A percentile compares a stretch with the other conserved stretches of the same genome.
These are phyloP conservation scores for Buteo buteo DNA, from an alignment of 2,113 vertebrate species.

Conservation along the genomic window DNA sequence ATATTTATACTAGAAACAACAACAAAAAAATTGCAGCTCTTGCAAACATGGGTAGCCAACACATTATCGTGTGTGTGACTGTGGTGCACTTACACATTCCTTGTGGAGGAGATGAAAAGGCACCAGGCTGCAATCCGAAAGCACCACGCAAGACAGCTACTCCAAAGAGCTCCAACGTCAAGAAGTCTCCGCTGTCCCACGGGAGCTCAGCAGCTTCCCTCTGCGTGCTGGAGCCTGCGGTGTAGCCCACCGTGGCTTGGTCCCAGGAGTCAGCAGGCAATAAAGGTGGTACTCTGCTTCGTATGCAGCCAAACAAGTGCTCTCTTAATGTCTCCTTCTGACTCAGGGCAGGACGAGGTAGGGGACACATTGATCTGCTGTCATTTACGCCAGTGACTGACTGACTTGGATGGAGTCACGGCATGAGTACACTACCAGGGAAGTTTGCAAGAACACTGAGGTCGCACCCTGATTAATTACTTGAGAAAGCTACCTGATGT, in stretches of 20 bases:
- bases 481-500: neutral
- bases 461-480: neutral
- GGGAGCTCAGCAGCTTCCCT: neutral
- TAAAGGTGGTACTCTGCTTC: neutral
- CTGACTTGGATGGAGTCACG: accelerated
- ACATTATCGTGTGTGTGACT: constrained; percentile 18
- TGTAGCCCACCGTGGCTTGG: neutral
- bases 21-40: constrained; percentile 59
- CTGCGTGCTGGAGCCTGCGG: neutral
- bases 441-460: neutral
- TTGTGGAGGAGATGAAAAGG: constrained; percentile 32
- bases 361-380: neutral
- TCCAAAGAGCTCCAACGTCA: neutral
- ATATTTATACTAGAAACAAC: constrained; percentile 44
- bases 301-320: neutral
- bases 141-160: neutral
- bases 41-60: constrained; percentile 55
- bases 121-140: neutral
- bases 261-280: neutral
- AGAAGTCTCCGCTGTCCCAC: accelerated
- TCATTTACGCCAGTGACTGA: neutral
- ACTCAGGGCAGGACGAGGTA: neutral
- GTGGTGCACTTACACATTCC: constrained; percentile 20
- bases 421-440: neutral
- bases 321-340: neutral